Evolutionary conservation across 2,113 vertebrate genomes (phyloP), one percentile per base, ranked within the genome.

Genomic region (Dipodomys ordii): DNA sequence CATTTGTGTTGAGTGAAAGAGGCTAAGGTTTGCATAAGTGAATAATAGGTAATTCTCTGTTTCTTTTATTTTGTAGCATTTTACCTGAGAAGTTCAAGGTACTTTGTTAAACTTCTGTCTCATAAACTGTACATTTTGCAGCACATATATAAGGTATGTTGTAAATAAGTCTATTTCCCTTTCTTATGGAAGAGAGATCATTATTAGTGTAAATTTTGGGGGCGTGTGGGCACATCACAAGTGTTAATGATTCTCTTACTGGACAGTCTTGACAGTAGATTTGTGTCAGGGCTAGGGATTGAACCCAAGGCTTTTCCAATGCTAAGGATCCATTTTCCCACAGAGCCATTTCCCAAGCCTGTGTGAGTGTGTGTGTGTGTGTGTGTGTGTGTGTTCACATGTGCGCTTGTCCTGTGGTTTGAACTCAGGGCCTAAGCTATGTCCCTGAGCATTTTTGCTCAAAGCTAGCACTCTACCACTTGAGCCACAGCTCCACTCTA

Each of bases 111-210:
- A 84, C 86, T 86, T 95, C 65, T 95, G 77, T 60, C 69, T 62
- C 71, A 85, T 49, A 93, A 88, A 62, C 86, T 1, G 83, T 87
- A 91, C 18, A 44, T 93, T 82, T 92, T 88, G 30, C 88, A 96
- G 83, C 87, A 84, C 83, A 74, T 88, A 90, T 89, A 30, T 96
- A 94, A 97, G 97, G 97, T 97, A 95, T 74, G 97, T 97, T 78
- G 97, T 97, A 91, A 90, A 69, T 88, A 85, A 77, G 18, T 72
- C 27, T 94, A 30, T 87, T 90, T 78, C 4, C 44, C n/a, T 86
- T 78, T 82, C 5, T 25, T 68, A 3, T 28, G 60, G 22, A 77
- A 74, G 46, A 81, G 18, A 87, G 57, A 60, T 88, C 18, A 62
- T 85, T 88, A 53, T 83, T 76, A 93, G 86, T 49, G 32, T 80